Conservation (phyloP, 2,113 vertebrate species). For the Ceyx melanurus region DNA sequence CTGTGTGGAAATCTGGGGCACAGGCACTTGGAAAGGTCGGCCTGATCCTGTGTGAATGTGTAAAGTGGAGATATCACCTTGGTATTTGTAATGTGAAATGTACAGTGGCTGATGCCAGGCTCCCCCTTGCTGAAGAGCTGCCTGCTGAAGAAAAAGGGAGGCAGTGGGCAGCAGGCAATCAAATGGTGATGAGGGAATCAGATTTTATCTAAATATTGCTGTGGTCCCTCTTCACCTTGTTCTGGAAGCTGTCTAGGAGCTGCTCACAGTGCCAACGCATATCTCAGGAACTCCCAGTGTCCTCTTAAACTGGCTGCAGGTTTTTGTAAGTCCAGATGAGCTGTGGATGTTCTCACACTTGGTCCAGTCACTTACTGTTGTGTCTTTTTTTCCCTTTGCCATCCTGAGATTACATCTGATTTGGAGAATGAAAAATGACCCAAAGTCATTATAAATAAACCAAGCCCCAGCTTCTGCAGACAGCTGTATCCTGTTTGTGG, state of each 20-base stretch:
- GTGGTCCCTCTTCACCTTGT: background rate
- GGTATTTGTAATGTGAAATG: background rate
- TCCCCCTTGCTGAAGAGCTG: background rate
- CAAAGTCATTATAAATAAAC: slow-evolving; percentile 26
- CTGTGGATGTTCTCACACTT: background rate
- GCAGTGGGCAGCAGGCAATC: background rate
- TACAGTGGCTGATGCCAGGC: background rate
- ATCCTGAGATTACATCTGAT: slow-evolving; percentile 4
- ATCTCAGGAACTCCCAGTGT: background rate
- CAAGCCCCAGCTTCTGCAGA: background rate
- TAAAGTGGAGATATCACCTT: background rate
- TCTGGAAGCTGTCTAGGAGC: background rate
- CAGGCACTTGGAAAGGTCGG: background rate
- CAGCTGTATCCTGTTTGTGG: slow-evolving; percentile 48
- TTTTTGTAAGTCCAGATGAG: background rate
- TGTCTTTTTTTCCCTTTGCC: background rate
- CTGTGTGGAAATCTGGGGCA: background rate
- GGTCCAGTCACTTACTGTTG: background rate
- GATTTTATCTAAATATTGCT: background rate
- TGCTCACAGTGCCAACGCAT: accelerated
- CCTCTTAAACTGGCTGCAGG: background rate
- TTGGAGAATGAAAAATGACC: slow-evolving; percentile 33
- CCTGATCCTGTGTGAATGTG: background rate
- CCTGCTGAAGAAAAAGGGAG: background rate
- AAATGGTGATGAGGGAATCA: background rate